Evolutionary conservation across 2,113 vertebrate genomes (phyloP).

Genomic region (Neofelis nebulosa): DNA sequence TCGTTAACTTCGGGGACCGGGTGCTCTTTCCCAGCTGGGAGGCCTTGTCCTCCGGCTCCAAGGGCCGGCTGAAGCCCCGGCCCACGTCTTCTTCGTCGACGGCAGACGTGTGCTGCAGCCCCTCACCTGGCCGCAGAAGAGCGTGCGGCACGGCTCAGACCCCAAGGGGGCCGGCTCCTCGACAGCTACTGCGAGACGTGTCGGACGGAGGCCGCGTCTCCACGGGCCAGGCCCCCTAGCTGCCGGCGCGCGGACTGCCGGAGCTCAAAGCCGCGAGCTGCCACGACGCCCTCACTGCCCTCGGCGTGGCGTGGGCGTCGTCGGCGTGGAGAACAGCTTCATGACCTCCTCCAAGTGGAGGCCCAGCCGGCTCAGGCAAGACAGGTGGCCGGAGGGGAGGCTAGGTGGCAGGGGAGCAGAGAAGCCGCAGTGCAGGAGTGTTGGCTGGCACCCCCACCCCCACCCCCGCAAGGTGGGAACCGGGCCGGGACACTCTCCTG

Average conservation of each 20-base stretch:
- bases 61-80: slow-evolving; percentile 85
- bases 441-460: not conserved
- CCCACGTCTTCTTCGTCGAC: slow-evolving; percentile 92
- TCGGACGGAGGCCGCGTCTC: slow-evolving; percentile 82
- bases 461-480: not conserved
- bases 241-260: slow-evolving; percentile 88
- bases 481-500: not conserved
- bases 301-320: slow-evolving; percentile 86
- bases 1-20: slow-evolving; percentile 95
- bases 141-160: slow-evolving; percentile 93
- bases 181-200: slow-evolving; percentile 94
- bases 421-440: not conserved
- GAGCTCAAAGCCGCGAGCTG: slow-evolving; percentile 91
- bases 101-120: slow-evolving; percentile 92
- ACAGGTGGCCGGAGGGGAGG: not conserved
- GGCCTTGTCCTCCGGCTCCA: slow-evolving; percentile 87
- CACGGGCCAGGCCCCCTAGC: slow-evolving; percentile 89
- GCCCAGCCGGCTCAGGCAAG: not conserved
- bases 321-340: slow-evolving; percentile 91
- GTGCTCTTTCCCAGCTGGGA: slow-evolving; percentile 94
- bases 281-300: slow-evolving; percentile 81
- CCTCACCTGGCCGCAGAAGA: slow-evolving; percentile 92
- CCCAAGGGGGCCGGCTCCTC: slow-evolving; percentile 83
- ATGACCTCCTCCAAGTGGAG: slow-evolving; percentile 89
- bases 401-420: fast-evolving